Percentiles rank a stretch among this genome's conserved stretches.
Conservation (phyloP, 2,113 vertebrate genomes). For the Lepidothrix coronata region DNA sequence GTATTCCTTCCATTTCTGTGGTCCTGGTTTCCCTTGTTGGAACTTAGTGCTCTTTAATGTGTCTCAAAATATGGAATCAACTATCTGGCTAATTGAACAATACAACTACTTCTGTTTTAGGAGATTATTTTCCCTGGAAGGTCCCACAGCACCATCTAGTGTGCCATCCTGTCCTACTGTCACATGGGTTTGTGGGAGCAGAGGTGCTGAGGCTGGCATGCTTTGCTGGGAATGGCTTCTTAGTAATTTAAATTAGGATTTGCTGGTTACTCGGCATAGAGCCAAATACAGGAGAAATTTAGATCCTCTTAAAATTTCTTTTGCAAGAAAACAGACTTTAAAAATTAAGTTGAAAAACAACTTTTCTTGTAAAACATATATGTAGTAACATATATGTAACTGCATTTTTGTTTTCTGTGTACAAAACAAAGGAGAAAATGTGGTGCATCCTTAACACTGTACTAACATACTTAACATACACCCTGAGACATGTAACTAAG, state of each 20-base stretch:
- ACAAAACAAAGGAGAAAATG: neutral
- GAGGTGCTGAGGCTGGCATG: neutral
- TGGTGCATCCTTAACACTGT: neutral
- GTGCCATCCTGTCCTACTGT: conserved; percentile 21
- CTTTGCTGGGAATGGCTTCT: neutral
- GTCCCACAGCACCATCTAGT: conserved; percentile 81
- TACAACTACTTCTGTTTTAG: neutral
- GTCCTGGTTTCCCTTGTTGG: neutral
- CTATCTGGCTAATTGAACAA: neutral
- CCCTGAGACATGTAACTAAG: neutral
- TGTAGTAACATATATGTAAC: neutral
- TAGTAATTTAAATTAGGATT: neutral
- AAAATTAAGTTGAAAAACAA: neutral
- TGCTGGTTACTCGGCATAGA: neutral
- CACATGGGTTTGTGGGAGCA: neutral
- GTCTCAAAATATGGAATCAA: conserved; percentile 20
- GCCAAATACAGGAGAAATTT: neutral
- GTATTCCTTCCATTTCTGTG: neutral
- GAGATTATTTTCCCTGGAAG: conserved; percentile 45
- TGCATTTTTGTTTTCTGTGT: neutral
- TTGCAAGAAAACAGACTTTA: neutral
- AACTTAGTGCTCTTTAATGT: neutral
- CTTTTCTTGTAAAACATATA: neutral
- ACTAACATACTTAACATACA: neutral
- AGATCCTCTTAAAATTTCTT: neutral